phyloP scores from a whole-genome alignment of 2,797 vertebrate species.

The Ammospiza maritima region DNA sequence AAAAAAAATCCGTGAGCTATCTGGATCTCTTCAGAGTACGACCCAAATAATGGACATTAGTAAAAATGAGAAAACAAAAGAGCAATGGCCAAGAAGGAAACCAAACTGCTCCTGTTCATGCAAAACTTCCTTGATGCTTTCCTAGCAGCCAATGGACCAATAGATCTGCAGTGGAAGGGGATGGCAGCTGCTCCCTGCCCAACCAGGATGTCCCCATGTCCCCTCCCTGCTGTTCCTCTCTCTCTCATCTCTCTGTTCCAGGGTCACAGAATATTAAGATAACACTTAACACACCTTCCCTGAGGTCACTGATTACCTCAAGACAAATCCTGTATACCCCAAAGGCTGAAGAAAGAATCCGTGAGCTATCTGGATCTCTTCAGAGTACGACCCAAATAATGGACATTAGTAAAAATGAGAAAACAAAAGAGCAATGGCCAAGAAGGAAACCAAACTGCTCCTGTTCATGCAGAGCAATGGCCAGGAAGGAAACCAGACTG shows the following conservation, averaged over 20 bases:
- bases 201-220: neutral
- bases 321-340: neutral
- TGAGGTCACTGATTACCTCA: neutral
- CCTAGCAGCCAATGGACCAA: neutral
- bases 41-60: neutral
- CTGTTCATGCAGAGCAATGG: too few relatives aligned
- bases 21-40: neutral
- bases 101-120: too few relatives aligned
- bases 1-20: neutral
- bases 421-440: too few relatives aligned
- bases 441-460: too few relatives aligned
- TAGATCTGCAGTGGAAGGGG: fast-evolving
- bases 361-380: neutral
- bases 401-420: too few relatives aligned
- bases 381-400: neutral
- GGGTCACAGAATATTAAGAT: neutral
- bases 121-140: neutral
- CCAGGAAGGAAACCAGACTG: too few relatives aligned
- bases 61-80: too few relatives aligned
- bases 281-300: fast-evolving
- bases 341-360: neutral
- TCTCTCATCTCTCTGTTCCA: too few relatives aligned
- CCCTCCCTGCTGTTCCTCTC: neutral
- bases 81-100: too few relatives aligned
- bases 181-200: neutral